Conservation (phyloP, 2,113 vertebrate species). For the Nyctereutes procyonoides region DNA sequence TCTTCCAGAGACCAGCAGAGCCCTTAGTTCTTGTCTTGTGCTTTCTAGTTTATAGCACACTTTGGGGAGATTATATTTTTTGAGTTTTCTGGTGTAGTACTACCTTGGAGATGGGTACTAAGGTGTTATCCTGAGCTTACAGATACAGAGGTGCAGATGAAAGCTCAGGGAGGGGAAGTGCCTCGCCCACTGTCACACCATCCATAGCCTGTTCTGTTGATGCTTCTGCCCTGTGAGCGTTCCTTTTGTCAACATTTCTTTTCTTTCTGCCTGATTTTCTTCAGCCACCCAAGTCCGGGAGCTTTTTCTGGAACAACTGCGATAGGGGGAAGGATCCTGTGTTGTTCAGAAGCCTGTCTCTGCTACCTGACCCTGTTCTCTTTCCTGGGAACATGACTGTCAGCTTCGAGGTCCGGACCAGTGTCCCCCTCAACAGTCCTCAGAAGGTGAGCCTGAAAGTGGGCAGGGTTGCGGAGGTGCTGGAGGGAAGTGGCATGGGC, state of each 20-base stretch:
- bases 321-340: constrained; percentile 81
- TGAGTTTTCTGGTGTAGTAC: neutral
- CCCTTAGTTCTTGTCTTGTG: neutral
- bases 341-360: constrained; percentile 82
- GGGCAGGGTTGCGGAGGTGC: neutral
- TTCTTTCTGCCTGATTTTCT: neutral
- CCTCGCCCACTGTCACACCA: rapidly evolving
- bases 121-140: neutral
- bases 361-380: constrained; percentile 85
- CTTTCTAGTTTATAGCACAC: neutral
- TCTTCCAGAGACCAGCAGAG: neutral
- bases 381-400: constrained; percentile 85
- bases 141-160: neutral
- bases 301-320: constrained; percentile 89
- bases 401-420: neutral
- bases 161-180: neutral
- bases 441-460: constrained; percentile 79
- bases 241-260: neutral
- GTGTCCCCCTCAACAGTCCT: constrained; percentile 75
- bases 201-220: neutral
- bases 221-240: neutral
- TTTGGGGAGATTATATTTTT: neutral
- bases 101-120: neutral
- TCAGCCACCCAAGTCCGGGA: constrained; percentile 57
- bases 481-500: neutral